A percentile compares a stretch with the other conserved stretches of the same genome.
These are phyloP conservation scores for Pyrgilauda ruficollis DNA, from an alignment of 2,113 vertebrate genomes.

Conservation along the genomic window DNA sequence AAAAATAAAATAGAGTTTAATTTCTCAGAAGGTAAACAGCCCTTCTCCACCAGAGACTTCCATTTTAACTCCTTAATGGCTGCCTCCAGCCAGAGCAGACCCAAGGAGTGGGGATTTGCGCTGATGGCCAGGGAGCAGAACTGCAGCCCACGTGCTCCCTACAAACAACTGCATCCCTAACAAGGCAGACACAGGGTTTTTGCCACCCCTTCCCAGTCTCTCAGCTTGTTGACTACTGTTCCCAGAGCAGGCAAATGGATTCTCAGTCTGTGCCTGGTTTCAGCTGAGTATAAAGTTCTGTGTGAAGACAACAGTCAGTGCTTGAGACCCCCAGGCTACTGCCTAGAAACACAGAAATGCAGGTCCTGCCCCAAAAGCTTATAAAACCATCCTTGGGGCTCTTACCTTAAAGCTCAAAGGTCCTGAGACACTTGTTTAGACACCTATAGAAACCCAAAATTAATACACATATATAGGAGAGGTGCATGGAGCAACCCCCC, in stretches of 20 bases:
- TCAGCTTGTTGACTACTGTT: neutral
- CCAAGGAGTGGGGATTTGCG: fast-evolving
- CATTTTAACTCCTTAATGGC: fast-evolving
- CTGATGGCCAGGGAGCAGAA: neutral
- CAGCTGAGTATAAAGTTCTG: fast-evolving
- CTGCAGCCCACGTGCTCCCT: fast-evolving
- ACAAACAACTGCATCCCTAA: neutral
- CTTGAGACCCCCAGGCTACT: fast-evolving
- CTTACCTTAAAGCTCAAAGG: neutral
- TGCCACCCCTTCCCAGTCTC: neutral
- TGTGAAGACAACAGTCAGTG: fast-evolving
- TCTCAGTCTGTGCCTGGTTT: neutral
- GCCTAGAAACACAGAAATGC: fast-evolving
- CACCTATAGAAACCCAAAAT: neutral
- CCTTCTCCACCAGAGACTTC: neutral
- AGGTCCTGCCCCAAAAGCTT: neutral
- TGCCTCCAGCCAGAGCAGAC: neutral
- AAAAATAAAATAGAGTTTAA: neutral
- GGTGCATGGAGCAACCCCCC: fast-evolving
- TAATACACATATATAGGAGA: fast-evolving
- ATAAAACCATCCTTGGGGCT: neutral
- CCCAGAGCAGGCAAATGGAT: fast-evolving
- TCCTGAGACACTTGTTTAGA: neutral
- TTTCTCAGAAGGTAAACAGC: neutral
- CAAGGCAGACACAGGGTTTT: neutral